Evolutionary conservation across 2,888 invertebrate genomes (phyloP).

Genomic region (Caenorhabditis japonica): DNA sequence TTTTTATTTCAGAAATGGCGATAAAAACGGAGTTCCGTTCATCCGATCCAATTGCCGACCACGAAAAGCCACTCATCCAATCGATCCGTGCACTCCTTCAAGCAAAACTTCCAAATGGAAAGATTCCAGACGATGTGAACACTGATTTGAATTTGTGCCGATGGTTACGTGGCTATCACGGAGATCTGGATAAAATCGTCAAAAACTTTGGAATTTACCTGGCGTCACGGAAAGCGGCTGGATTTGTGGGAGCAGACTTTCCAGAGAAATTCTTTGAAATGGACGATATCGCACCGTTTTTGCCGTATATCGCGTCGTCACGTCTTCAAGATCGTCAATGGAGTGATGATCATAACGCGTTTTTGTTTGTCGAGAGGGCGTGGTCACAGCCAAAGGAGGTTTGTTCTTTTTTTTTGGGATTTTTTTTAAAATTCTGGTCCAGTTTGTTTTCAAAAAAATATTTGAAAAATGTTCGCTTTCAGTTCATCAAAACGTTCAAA

Average conservation of each 20-base stretch:
- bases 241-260: conserved; percentile 61
- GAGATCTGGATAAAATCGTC: conserved; percentile 51
- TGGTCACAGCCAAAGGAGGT: conserved; percentile 69
- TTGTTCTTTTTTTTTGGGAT: background rate
- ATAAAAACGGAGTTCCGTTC: conserved; percentile 29
- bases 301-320: conserved; percentile 61
- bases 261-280: conserved; percentile 59
- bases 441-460: background rate
- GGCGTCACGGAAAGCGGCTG: conserved; percentile 61
- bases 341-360: conserved; percentile 65
- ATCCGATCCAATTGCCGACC: conserved; percentile 33
- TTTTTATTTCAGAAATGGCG: conserved; percentile 10
- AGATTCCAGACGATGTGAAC: conserved; percentile 64
- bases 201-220: conserved; percentile 61
- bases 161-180: conserved; percentile 65
- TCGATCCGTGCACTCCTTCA: conserved; percentile 36
- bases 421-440: background rate
- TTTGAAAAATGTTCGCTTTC: too few species aligned
- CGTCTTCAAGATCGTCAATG: conserved; percentile 60
- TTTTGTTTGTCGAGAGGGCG: conserved; percentile 66
- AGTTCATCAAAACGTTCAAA: conserved; percentile 68
- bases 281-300: conserved; percentile 51
- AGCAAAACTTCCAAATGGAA: conserved; percentile 45
- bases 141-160: conserved; percentile 65
- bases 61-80: conserved; percentile 21